Percentiles rank a stretch among this genome's conserved stretches.
Conservation (phyloP, 2,888 invertebrate species). For the Watsonalla cultraria region DNA sequence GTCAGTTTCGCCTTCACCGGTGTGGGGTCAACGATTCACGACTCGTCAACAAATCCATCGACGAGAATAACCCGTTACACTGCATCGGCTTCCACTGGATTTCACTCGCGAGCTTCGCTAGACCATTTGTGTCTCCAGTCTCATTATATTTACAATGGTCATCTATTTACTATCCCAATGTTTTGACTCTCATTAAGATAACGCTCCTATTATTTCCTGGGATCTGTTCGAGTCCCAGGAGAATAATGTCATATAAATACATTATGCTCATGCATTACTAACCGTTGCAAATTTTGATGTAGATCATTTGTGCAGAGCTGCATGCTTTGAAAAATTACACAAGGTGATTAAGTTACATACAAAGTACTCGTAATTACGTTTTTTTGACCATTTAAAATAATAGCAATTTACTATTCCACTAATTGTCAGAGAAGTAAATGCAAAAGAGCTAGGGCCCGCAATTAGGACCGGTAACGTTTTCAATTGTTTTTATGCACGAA, state of each 20-base stretch:
- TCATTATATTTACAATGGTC: conserved; percentile 15
- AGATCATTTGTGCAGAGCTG: too few relatives aligned
- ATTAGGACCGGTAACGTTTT: conserved; percentile 6
- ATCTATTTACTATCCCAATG: not conserved
- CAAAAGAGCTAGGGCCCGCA: not conserved
- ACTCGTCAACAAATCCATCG: conserved; percentile 74
- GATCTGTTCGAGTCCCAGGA: not conserved
- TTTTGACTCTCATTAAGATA: not conserved
- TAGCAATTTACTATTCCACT: not conserved
- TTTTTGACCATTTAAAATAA: too few relatives aligned
- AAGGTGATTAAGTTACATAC: too few relatives aligned
- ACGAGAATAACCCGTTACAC: conserved; percentile 76
- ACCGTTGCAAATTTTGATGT: too few relatives aligned
- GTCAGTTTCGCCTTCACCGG: conserved; percentile 53
- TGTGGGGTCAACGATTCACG: conserved; percentile 72
- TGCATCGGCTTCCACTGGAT: conserved; percentile 66
- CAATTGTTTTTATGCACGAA: conserved; percentile 7
- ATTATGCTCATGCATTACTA: too few relatives aligned
- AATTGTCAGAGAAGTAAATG: not conserved
- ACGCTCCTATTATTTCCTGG: not conserved
- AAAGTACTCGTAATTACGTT: too few relatives aligned
- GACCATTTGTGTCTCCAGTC: conserved; percentile 44
- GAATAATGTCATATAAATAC: not conserved
- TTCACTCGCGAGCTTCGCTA: conserved; percentile 59
- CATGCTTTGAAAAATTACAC: too few relatives aligned